These are phyloP conservation scores for Chrosomus eos DNA, from an alignment of 2,797 vertebrate species.

Conservation along the genomic window DNA sequence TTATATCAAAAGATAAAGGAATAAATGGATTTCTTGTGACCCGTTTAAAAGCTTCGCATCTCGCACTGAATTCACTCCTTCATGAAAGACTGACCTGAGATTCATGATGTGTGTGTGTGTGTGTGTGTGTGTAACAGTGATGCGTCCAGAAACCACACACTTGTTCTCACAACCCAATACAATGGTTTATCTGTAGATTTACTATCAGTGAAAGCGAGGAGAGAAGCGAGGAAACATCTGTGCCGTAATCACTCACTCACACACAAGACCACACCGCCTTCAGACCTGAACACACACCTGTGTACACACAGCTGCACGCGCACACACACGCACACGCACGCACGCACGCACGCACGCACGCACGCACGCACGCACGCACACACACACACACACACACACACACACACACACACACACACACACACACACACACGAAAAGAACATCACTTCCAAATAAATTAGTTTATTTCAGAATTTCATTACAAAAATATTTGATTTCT, in stretches of 20 bases:
- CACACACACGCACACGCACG: slow-evolving; percentile 19
- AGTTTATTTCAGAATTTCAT: slow-evolving; percentile 17
- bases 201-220: slow-evolving; percentile 4
- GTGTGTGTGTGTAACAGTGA: not conserved
- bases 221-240: slow-evolving; percentile 47
- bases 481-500: not conserved
- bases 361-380: not conserved
- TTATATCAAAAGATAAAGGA: no score
- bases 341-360: slow-evolving; percentile 3
- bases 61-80: no score
- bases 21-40: no score
- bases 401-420: slow-evolving; percentile 13
- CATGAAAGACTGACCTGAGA: not conserved
- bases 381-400: slow-evolving; percentile 43
- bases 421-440: not conserved
- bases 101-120: not conserved
- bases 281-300: slow-evolving; percentile 70
- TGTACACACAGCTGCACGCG: slow-evolving; percentile 65
- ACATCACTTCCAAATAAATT: slow-evolving; percentile 8
- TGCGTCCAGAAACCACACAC: not conserved
- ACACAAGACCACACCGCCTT: slow-evolving; percentile 53
- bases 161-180: slow-evolving; percentile 1
- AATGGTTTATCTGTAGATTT: slow-evolving; percentile 4
- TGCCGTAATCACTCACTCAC: slow-evolving; percentile 28
- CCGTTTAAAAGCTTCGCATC: no score